These are phyloP conservation scores for Drosophila longiperda DNA, from an alignment of 2,888 invertebrate genomes.

Conservation along the genomic window DNA sequence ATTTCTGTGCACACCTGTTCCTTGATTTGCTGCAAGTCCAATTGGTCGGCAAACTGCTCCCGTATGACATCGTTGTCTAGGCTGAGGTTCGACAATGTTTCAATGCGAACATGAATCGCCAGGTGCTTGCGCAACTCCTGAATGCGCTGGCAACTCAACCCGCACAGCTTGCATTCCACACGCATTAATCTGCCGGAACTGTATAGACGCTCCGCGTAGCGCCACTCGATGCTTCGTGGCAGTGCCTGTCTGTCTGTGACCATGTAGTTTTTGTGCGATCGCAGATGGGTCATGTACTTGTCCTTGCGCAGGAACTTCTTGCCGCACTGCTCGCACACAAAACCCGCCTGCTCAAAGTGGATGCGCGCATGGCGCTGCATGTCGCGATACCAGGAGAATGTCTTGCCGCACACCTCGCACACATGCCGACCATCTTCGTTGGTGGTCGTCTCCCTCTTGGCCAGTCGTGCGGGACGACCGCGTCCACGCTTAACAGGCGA, in stretches of 20 bases:
- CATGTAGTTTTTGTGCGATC: slow-evolving; percentile 59
- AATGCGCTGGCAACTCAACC: slow-evolving; percentile 63
- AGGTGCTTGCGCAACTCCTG: slow-evolving; percentile 77
- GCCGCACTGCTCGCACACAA: slow-evolving; percentile 70
- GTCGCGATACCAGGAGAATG: slow-evolving; percentile 82
- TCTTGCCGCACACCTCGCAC: slow-evolving; percentile 80
- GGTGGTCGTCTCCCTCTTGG: slow-evolving; percentile 33
- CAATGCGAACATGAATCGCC: slow-evolving; percentile 50
- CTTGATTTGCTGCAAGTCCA: slow-evolving; percentile 60
- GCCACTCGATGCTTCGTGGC: slow-evolving; percentile 63
- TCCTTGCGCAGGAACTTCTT: slow-evolving; percentile 78
- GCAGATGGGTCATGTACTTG: slow-evolving; percentile 73
- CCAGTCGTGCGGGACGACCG: slow-evolving; percentile 58
- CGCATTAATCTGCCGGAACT: slow-evolving; percentile 64
- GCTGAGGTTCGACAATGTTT: slow-evolving; percentile 47
- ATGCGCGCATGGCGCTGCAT: slow-evolving; percentile 78
- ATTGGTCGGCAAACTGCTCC: slow-evolving; percentile 49
- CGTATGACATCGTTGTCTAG: slow-evolving; percentile 63
- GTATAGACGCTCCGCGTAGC: slow-evolving; percentile 79
- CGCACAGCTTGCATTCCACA: slow-evolving; percentile 83
- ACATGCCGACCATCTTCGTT: slow-evolving; percentile 67
- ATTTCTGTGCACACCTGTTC: slow-evolving; percentile 69
- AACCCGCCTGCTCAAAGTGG: slow-evolving; percentile 70
- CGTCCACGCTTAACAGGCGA: slow-evolving; percentile 59
- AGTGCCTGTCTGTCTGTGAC: slow-evolving; percentile 30